Base-by-base conservation (phyloP, 2,797 vertebrate genomes). In the Chloroceryle inda region DNA sequence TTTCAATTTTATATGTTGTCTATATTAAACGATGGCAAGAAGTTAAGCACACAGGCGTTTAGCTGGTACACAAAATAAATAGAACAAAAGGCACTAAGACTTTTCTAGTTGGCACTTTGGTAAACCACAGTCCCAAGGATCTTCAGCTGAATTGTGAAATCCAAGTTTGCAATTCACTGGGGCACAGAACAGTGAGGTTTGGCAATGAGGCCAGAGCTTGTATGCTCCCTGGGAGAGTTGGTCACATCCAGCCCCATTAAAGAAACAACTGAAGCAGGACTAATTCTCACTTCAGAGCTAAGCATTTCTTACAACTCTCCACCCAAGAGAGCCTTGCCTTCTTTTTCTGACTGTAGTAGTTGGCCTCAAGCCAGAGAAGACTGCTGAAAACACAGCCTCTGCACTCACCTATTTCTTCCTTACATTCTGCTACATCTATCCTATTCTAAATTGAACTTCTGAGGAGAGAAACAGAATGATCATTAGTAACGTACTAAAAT, bases 81-180 rank as follows among this genome's bases (percentile, higher is more conserved):
- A 74, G 37, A 92, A 80, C 26, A 87, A 58, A 94, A 80, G 76
- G 37, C 47, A 85, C n/a, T 44, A 62, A 63, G 44, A 66, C 16
- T 59, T 82, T 80, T 61, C 50, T 86, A 86, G 88, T 11, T 31
- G 66, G 74, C 53, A 61, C 93, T 93, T 68, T 75, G 50, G 50
- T 78, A 93, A 90, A 90, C 58, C 79, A 88, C 76, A 59, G 42
- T 73, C 49, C 66, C 85, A 80, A 33, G 78, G 68, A 90, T 80
- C 47, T n/a, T 83, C 45, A 81, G 58, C 4, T 74, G 82, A 80
- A 80, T 55, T 92, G 68, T 61, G 69, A 92, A 91, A 92, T 73
- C 10, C 31, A 76, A 84, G 72, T 80, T 21, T 49, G 61, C 71
- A 73, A 64, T 52, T 96, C 81, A 83, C 14, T 50, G 69, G 72